Conservation (phyloP, 1,140 invertebrate species). For the Pomacea maculata region DNA sequence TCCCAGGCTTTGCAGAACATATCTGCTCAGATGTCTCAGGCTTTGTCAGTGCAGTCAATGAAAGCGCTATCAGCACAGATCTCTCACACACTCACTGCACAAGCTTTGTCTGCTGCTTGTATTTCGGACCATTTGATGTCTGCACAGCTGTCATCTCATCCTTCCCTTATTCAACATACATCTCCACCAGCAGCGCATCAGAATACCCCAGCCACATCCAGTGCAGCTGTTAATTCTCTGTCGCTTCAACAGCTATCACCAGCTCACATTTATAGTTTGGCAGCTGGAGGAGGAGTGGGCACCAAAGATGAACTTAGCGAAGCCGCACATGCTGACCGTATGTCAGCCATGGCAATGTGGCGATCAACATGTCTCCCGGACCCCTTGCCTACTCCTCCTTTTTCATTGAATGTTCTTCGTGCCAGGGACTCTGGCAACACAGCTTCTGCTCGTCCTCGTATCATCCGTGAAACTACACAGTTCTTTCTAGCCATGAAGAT, state of each 20-base stretch:
- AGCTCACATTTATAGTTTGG: background rate
- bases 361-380: conserved; percentile 32
- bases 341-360: conserved; percentile 39
- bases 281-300: background rate
- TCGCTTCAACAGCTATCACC: conserved; percentile 4
- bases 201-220: background rate
- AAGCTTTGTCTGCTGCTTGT: no score
- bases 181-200: background rate
- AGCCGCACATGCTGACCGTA: conserved; percentile 17
- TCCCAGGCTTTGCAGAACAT: conserved; percentile 3
- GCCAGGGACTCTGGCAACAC: conserved; percentile 34
- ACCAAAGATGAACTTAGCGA: background rate
- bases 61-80: background rate
- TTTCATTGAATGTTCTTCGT: conserved; percentile 30
- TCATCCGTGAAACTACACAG: conserved; percentile 39
- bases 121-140: conserved; percentile 7
- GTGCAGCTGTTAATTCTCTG: background rate
- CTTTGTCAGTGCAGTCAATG: background rate
- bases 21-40: conserved; percentile 12
- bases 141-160: background rate
- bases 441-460: conserved; percentile 33
- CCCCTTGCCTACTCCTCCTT: conserved; percentile 33
- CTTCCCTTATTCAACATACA: background rate
- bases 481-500: conserved; percentile 36
- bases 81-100: background rate